phyloP scores from a whole-genome alignment of 2,888 invertebrate species.

The Lasioglossum pauxillum region DNA sequence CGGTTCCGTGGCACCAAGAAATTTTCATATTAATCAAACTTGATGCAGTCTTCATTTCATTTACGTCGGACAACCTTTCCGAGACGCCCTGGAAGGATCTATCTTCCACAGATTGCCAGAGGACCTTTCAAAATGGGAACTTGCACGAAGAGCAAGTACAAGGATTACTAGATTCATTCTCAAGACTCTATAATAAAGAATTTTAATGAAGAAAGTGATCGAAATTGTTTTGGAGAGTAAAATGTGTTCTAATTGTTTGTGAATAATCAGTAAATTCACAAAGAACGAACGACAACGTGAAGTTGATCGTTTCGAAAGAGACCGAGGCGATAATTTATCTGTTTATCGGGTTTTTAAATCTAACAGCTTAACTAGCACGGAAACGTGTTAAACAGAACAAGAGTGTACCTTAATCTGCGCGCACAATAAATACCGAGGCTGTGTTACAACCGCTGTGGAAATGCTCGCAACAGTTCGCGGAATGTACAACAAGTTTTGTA shows the following conservation, averaged over 20 bases:
- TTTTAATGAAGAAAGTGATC: neutral
- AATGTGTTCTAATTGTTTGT: neutral
- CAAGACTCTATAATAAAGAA: too few relatives aligned
- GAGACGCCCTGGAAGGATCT: neutral
- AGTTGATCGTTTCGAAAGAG: neutral
- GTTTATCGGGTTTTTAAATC: constrained; percentile 7
- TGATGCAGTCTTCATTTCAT: neutral
- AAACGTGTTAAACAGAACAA: neutral
- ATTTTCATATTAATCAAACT: neutral
- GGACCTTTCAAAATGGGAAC: too few relatives aligned
- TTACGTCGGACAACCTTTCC: neutral
- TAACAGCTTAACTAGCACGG: neutral
- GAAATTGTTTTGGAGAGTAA: neutral
- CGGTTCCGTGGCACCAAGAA: neutral
- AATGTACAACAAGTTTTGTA: constrained; percentile 9
- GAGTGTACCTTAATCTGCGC: constrained; percentile 4
- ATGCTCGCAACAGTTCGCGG: constrained; percentile 5
- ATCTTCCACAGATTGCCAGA: too few relatives aligned
- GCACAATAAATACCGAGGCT: constrained; percentile 9
- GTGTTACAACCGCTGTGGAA: constrained; percentile 12
- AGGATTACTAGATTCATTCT: too few relatives aligned
- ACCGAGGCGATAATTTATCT: neutral
- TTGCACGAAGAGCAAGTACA: too few relatives aligned
- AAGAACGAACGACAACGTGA: neutral
- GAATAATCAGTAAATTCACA: neutral